Percentiles rank a stretch among this genome's conserved stretches.
These are phyloP conservation scores for Tretioscincus oriximinensis DNA, from an alignment of 2,113 vertebrate genomes.

Conservation along the genomic window DNA sequence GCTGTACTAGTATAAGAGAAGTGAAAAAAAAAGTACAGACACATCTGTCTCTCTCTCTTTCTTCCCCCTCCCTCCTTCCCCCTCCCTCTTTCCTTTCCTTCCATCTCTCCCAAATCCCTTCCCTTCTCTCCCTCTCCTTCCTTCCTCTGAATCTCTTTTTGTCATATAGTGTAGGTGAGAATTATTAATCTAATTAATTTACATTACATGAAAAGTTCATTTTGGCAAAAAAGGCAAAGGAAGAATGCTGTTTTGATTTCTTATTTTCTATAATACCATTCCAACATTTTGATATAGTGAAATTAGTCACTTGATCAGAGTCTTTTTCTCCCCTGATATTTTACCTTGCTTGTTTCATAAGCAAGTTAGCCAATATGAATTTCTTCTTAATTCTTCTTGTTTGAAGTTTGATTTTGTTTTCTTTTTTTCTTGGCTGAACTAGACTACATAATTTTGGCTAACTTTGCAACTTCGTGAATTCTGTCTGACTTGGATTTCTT, in stretches of 20 bases:
- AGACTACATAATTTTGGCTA: background rate
- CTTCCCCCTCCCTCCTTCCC: slow-evolving; percentile 5
- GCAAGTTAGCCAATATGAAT: background rate
- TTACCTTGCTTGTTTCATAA: slow-evolving; percentile 28
- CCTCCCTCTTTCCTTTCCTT: too few species aligned
- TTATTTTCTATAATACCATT: slow-evolving; percentile 34
- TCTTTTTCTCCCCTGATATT: slow-evolving; percentile 16
- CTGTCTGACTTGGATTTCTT: background rate
- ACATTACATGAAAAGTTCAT: slow-evolving; percentile 21
- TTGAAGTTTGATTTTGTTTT: background rate
- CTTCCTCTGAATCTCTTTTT: slow-evolving; percentile 29
- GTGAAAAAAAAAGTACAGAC: too few species aligned
- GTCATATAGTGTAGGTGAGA: slow-evolving; percentile 35
- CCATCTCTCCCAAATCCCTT: too few species aligned
- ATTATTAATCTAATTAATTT: background rate
- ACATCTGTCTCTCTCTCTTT: too few species aligned
- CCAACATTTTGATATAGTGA: slow-evolving; percentile 30
- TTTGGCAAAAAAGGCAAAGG: slow-evolving; percentile 42
- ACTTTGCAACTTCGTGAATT: background rate
- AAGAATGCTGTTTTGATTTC: slow-evolving; percentile 12
- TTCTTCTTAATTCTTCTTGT: slow-evolving; percentile 33
- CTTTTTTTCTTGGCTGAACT: background rate
- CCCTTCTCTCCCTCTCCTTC: too few species aligned
- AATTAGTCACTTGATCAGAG: slow-evolving; percentile 24
- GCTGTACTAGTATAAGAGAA: too few species aligned